These are phyloP conservation scores for Erebia epiphron DNA, from an alignment of 2,888 invertebrate species.

Conservation along the genomic window DNA sequence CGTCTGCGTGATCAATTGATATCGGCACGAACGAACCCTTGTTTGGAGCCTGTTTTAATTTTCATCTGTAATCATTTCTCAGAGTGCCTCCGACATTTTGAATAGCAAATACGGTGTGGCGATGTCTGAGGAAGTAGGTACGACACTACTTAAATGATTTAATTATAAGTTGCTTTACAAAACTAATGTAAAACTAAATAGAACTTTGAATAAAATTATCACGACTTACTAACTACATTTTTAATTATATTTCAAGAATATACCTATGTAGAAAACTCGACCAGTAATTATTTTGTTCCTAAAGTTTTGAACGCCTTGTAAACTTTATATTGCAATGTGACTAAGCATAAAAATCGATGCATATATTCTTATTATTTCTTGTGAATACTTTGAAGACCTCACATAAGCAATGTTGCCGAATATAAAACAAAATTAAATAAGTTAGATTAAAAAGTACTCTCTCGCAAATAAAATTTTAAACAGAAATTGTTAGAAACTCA, in stretches of 20 bases:
- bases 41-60: conserved; percentile 52
- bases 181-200: too few species aligned
- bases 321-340: conserved; percentile 27
- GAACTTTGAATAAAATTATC: too few species aligned
- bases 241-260: too few species aligned
- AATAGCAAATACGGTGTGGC: conserved; percentile 13
- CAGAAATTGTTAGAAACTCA: conserved; percentile 47
- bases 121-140: background rate
- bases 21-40: conserved; percentile 62
- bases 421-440: conserved; percentile 24
- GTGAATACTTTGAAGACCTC: background rate
- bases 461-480: conserved; percentile 42
- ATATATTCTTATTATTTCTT: background rate
- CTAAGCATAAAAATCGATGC: background rate
- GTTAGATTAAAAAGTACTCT: conserved; percentile 33
- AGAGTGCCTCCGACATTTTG: conserved; percentile 33
- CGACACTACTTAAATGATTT: background rate
- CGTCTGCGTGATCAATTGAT: conserved; percentile 78
- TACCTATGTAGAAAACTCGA: too few species aligned
- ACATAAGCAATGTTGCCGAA: background rate
- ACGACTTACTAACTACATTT: too few species aligned
- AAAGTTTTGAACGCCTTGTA: conserved; percentile 22
- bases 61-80: conserved; percentile 47
- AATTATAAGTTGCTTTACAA: too few species aligned
- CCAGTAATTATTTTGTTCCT: too few species aligned